These are phyloP conservation scores for Stegodyphus mimosarum DNA, from an alignment of 1,140 invertebrate genomes.

Conservation along the genomic window DNA sequence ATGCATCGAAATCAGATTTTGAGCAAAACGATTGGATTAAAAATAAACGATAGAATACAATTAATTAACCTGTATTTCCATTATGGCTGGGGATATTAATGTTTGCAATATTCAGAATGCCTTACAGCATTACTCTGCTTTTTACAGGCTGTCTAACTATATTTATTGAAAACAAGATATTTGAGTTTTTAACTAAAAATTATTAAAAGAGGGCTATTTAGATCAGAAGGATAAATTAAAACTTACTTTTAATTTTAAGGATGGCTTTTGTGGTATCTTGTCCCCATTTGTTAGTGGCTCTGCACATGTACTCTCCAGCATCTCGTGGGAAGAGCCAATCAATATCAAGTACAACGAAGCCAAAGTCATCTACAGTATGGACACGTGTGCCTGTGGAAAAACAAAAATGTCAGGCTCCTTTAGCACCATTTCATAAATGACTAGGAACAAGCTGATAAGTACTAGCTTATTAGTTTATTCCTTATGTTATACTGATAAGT, in stretches of 20 bases:
- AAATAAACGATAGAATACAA: too few relatives aligned
- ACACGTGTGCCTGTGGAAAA: slow-evolving; percentile 78
- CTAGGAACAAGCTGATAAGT: too few relatives aligned
- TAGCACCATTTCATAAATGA: too few relatives aligned
- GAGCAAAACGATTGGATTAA: too few relatives aligned
- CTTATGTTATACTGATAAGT: too few relatives aligned
- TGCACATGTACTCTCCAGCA: slow-evolving; percentile 86
- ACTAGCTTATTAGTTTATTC: too few relatives aligned
- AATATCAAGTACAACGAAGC: slow-evolving; percentile 89
- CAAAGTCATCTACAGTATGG: slow-evolving; percentile 91
- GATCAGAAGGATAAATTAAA: neutral
- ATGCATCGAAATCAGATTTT: too few relatives aligned
- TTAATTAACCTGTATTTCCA: too few relatives aligned
- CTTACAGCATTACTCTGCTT: too few relatives aligned
- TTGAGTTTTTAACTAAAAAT: neutral
- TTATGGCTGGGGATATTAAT: too few relatives aligned
- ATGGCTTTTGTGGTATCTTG: slow-evolving; percentile 84
- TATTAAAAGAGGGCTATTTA: neutral
- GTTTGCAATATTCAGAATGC: too few relatives aligned
- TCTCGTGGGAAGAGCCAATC: slow-evolving; percentile 88
- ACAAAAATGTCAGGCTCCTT: too few relatives aligned
- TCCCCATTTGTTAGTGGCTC: slow-evolving; percentile 87
- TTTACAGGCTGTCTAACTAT: neutral
- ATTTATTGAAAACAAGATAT: neutral
- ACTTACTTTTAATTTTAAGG: slow-evolving; percentile 69